These are phyloP conservation scores for Hypanus sabinus DNA, from an alignment of 2,113 vertebrate genomes.

Conservation along the genomic window DNA sequence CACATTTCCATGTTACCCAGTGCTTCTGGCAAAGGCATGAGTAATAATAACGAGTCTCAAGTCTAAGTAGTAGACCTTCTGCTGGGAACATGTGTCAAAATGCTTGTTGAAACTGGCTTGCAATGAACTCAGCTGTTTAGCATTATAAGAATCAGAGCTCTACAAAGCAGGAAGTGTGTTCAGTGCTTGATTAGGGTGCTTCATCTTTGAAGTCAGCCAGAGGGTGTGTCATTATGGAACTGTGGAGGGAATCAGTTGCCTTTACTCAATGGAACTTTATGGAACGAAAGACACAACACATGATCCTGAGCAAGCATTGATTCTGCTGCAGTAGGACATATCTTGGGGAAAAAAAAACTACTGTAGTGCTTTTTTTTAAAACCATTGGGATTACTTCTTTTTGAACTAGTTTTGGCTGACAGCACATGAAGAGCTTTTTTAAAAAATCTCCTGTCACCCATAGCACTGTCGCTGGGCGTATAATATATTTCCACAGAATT, in stretches of 20 bases:
- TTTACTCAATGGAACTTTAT: neutral
- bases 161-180: neutral
- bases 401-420: neutral
- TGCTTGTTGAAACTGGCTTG: neutral
- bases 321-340: neutral
- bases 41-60: no score
- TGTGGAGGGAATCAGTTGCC: neutral
- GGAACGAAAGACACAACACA: neutral
- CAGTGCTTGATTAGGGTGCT: neutral
- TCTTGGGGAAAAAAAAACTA: no score
- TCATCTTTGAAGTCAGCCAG: neutral
- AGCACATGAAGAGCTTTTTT: neutral
- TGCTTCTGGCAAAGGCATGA: no score
- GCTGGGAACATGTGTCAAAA: no score
- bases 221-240: neutral
- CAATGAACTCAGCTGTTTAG: neutral
- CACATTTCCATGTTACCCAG: no score
- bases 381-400: neutral
- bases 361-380: neutral
- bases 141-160: no score
- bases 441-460: neutral
- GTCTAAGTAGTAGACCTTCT: no score
- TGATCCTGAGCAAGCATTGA: neutral
- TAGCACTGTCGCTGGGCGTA: neutral
- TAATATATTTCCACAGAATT: neutral